Percentiles rank a stretch among this genome's conserved stretches.
Conservation (phyloP, 2,797 vertebrate species). For the Gallinago stenura region DNA sequence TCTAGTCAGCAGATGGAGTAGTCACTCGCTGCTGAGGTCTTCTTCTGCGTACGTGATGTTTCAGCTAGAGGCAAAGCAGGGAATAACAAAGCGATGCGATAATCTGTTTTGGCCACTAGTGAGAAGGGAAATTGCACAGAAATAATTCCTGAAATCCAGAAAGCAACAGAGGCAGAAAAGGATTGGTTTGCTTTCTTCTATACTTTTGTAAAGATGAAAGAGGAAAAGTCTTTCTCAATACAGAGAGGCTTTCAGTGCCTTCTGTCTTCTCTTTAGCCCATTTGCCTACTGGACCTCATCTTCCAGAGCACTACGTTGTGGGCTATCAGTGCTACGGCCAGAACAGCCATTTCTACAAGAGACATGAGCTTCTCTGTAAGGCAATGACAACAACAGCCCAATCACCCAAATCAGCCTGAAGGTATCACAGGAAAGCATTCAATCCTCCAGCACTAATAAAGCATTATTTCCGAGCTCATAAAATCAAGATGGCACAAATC, state of each 20-base stretch:
- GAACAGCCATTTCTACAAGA: background rate
- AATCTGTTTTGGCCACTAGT: background rate
- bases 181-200: background rate
- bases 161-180: background rate
- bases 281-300: background rate
- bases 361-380: background rate
- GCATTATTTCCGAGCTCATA: background rate
- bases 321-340: background rate
- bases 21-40: background rate
- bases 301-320: background rate
- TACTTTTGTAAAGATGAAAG: background rate
- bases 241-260: background rate
- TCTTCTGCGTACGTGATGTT: background rate
- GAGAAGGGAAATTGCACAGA: background rate
- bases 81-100: background rate
- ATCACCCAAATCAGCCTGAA: background rate
- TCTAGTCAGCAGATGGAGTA: constrained; percentile 23
- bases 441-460: background rate
- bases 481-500: background rate
- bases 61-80: background rate
- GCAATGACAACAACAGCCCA: background rate
- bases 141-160: background rate
- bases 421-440: background rate
- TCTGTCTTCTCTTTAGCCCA: background rate
- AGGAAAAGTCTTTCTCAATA: background rate